Evolutionary conservation across 2,888 invertebrate genomes (phyloP).

Genomic region (Cheiracanthium punctorium): DNA sequence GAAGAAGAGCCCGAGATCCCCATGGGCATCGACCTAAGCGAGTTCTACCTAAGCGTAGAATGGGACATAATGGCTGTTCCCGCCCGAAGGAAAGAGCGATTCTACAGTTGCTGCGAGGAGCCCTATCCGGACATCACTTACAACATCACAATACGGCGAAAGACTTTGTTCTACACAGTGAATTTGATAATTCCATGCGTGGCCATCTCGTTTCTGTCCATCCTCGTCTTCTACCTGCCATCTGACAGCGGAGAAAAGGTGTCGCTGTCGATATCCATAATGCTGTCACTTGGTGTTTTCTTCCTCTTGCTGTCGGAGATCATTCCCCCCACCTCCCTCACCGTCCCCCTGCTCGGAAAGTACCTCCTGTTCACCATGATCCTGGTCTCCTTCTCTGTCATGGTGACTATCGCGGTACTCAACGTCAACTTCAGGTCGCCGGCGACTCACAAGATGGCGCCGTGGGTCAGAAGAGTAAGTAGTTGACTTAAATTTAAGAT

Average conservation of each 20-base stretch:
- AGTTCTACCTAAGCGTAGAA: slow-evolving; percentile 79
- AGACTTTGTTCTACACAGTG: slow-evolving; percentile 97
- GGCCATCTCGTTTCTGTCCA: slow-evolving; percentile 93
- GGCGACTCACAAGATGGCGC: slow-evolving; percentile 96
- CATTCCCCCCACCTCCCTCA: slow-evolving; percentile 98
- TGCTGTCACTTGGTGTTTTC: slow-evolving; percentile 98
- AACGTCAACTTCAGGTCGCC: slow-evolving; percentile 89
- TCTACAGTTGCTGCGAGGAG: slow-evolving; percentile 78
- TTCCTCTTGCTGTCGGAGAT: slow-evolving; percentile 98
- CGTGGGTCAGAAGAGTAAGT: slow-evolving; percentile 78
- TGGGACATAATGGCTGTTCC: slow-evolving; percentile 78
- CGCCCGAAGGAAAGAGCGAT: slow-evolving; percentile 72
- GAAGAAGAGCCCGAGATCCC: slow-evolving; percentile 69
- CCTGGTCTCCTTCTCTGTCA: slow-evolving; percentile 93
- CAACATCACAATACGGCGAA: slow-evolving; percentile 96
- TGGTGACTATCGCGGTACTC: slow-evolving; percentile 93
- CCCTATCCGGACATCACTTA: slow-evolving; percentile 98
- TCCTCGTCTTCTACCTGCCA: slow-evolving; percentile 96
- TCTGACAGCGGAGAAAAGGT: slow-evolving; percentile 99
- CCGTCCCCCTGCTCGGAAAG: slow-evolving; percentile 94
- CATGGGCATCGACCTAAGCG: slow-evolving; percentile 78
- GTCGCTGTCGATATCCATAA: slow-evolving; percentile 97
- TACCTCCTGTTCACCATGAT: slow-evolving; percentile 98
- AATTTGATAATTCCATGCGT: slow-evolving; percentile 97
- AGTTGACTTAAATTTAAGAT: too few species aligned